Evolutionary conservation across 37 sponge, comb jelly and placozoan genomes (phyloP).

Genomic region (Lycopodina hypogea): DNA sequence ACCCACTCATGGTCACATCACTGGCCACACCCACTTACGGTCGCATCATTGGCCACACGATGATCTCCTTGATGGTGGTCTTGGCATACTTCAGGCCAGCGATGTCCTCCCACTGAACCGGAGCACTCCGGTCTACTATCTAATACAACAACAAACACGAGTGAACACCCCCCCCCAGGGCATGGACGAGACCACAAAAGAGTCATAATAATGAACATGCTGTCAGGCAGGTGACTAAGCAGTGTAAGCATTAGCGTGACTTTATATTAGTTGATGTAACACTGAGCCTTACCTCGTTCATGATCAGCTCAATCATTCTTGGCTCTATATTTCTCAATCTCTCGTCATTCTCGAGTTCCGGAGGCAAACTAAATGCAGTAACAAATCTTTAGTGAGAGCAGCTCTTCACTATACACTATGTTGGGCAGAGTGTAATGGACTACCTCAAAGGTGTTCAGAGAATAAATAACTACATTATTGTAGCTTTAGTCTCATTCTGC

Average conservation of each 20-base stretch:
- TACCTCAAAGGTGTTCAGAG: too few species aligned
- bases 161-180: neutral
- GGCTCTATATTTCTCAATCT: conserved; percentile 83
- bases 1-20: neutral
- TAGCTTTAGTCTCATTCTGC: neutral
- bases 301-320: conserved; percentile 88
- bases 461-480: too few species aligned
- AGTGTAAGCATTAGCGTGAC: too few species aligned
- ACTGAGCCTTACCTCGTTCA: conserved; percentile 85
- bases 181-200: too few species aligned
- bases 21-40: conserved; percentile 61
- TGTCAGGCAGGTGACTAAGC: neutral
- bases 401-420: too few species aligned
- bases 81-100: conserved; percentile 98
- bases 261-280: too few species aligned
- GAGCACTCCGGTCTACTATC: conserved; percentile 92
- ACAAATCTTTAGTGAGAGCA: too few species aligned
- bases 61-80: conserved; percentile 91
- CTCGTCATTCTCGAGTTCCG: conserved; percentile 79
- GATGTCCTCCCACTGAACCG: conserved; percentile 94
- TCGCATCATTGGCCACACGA: conserved; percentile 98
- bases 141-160: conserved; percentile 20
- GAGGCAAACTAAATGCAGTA: conserved; percentile 33
- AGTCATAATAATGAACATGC: neutral
- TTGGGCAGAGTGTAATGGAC: too few species aligned